Base-by-base conservation (phyloP, 2,797 vertebrate species). In the Phrynocephalus guinanensis region DNA sequence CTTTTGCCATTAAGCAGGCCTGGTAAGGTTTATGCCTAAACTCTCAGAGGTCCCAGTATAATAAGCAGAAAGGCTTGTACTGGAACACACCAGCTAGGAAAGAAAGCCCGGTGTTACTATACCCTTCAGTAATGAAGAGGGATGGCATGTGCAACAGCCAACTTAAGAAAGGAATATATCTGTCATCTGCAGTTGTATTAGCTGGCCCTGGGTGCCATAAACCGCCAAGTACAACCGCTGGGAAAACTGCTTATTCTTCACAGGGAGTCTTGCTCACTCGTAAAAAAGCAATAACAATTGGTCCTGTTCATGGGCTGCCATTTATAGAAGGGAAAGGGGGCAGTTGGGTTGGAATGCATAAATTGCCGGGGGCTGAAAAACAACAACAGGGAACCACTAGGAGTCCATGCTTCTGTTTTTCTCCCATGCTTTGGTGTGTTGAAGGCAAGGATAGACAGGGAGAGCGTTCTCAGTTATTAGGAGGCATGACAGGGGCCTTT, bases 261-360 rank as follows among this genome's bases (percentile, higher is more conserved):
- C 89, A 87, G 68, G 48, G 71, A 79, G n/a, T 78, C 82, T 63
- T 73, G 10, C 24, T 83, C 83, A 81, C 86, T 87, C 85, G 0
- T 60, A 84, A 80, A 92, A 85, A 56, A 84, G 86, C 87, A 83
- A 0, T 78, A 81, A 85, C 78, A 80, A 66, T 68, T 83, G 77
- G 24, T 83, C 15, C 24, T 76, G 79, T 77, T 89, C 80, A 1
- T 30, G 38, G 15, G 60, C 75, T 92, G 79, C 89, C 5, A 0
- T 22, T 70, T 87, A 75, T 71, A 87, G 66, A 68, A 75, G 60
- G 50, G 24, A 48, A 44, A 30, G 1, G 1, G 3, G 33, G 84
- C 10, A 73, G 73, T 72, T 38, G 73, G 72, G 20, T n/a, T 87
- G 76, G 86, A 86, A 84, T n/a, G n/a, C 18, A 20, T 38, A 70